Base-by-base conservation (phyloP, 1,140 invertebrate species). In the Listronotus oregonensis region DNA sequence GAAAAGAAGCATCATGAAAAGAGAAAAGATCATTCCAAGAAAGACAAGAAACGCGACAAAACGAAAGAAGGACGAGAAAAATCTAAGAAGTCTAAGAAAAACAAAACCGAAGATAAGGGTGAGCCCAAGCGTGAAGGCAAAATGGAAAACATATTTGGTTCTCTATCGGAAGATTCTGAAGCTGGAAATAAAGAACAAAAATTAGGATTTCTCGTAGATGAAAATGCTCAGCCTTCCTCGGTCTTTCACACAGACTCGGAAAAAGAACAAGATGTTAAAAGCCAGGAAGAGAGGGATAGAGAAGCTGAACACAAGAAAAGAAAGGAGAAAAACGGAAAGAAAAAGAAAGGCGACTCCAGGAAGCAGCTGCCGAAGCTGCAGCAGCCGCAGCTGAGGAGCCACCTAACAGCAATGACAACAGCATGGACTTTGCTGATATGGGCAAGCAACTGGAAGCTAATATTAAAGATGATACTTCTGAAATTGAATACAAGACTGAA, bases 111-210 rank as follows among this genome's bases (percentile, higher is more conserved):
- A 42, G 51, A 60, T 6, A 77, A 77, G 58, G 46, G 49, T 7
- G 75, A 81, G 59, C 73, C 76, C 10, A 87, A 86, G 74, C 83
- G 85, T 58, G 88, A 89, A 56, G 89, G 90, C 43, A 87, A 91
- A 74, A 91, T 93, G 89, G 90, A 93, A 78, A 90, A 92, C 71
- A 93, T 94, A 59, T 94, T 94, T 78, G 92, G 91, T 4, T 89
- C 91, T 0, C 81, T 94, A 31, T 93, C 92, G 0, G 92, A 94
- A 74, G 89, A 93, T 64, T 79, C 78, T 0, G 77, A 75, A 60
- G 63, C 71, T 51, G 70, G 70, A 32, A 37, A 27, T 39, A 71
- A 70, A 67, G 74, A 71, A 10, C 68, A 68, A 66, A 67, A 68
- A 67, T 12, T 40, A n/a, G 56, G 40, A 11, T 55, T 60, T 17